Evolutionary conservation across 2,797 vertebrate genomes (phyloP).

Genomic region (Percopsis omiscomaycus): DNA sequence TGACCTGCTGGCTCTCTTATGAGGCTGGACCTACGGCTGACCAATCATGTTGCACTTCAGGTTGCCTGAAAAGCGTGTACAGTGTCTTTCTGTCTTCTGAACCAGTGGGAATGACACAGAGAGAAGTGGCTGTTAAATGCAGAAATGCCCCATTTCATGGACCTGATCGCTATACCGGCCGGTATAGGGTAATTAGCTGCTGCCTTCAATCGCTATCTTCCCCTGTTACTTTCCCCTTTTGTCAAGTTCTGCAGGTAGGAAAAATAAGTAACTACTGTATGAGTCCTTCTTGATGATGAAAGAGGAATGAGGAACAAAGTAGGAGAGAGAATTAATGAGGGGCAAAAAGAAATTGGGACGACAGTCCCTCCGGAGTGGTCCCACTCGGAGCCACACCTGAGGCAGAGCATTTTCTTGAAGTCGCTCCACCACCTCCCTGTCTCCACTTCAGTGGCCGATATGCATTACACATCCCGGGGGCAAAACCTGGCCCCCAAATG

Average conservation of each 20-base stretch:
- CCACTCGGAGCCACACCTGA: conserved; percentile 36
- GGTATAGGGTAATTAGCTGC: not conserved
- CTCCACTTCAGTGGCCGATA: conserved; percentile 32
- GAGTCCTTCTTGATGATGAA: conserved; percentile 18
- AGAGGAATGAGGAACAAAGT: conserved; percentile 15
- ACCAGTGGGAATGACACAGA: conserved; percentile 2
- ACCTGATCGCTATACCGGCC: conserved; percentile 1
- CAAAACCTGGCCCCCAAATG: too few relatives aligned
- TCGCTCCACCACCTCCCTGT: conserved; percentile 3
- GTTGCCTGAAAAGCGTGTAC: conserved; percentile 38
- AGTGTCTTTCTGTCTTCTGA: conserved; percentile 19
- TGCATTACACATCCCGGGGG: conserved; percentile 20
- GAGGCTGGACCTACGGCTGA: conserved; percentile 38
- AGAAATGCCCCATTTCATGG: conserved; percentile 4
- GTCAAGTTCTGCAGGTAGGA: conserved; percentile 3
- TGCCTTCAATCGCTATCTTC: not conserved
- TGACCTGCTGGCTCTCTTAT: conserved; percentile 59
- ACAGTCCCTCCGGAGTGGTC: conserved; percentile 29
- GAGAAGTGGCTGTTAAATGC: conserved; percentile 5
- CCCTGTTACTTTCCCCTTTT: not conserved
- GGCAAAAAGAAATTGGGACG: conserved; percentile 53
- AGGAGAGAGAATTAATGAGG: conserved; percentile 37
- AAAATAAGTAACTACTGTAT: conserved; percentile 4
- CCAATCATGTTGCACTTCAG: conserved; percentile 49
- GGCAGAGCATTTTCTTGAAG: conserved; percentile 12